Percentiles rank a stretch among this genome's conserved stretches.
These are phyloP conservation scores for Cosmopolites sordidus DNA, from an alignment of 2,888 invertebrate genomes.

Conservation along the genomic window DNA sequence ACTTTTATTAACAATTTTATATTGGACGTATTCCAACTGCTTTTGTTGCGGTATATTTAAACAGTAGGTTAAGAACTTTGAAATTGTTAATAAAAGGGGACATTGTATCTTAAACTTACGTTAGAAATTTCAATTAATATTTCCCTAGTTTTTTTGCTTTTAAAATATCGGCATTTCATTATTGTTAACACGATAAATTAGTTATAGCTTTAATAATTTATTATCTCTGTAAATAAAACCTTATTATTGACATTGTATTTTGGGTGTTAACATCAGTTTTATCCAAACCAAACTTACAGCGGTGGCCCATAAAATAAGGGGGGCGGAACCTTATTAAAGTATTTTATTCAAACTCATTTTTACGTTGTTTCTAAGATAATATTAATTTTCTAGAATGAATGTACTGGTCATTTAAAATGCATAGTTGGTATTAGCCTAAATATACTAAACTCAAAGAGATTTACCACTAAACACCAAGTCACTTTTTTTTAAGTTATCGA, in stretches of 20 bases:
- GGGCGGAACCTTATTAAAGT: no score
- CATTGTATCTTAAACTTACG: slow-evolving; percentile 6
- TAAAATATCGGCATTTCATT: slow-evolving; percentile 19
- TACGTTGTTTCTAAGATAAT: no score
- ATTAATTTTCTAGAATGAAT: no score
- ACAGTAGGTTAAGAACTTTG: not conserved
- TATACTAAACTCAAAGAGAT: no score
- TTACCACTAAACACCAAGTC: no score
- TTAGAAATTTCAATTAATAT: not conserved
- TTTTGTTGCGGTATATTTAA: slow-evolving; percentile 1
- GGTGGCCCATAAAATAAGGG: no score
- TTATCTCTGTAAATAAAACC: slow-evolving; percentile 28
- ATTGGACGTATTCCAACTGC: not conserved
- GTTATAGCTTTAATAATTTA: slow-evolving; percentile 27
- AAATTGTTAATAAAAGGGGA: slow-evolving; percentile 4
- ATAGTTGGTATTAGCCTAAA: no score
- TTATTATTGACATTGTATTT: slow-evolving; percentile 23
- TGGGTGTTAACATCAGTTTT: no score
- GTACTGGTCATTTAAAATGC: no score
- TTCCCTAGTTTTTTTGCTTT: slow-evolving; percentile 19
- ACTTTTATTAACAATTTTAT: slow-evolving; percentile 1
- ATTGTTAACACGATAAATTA: slow-evolving; percentile 25
- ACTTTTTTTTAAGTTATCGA: no score
- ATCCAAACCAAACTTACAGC: no score
- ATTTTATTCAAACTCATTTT: no score